Conservation (phyloP, 2,113 vertebrate genomes). For the Dendropsophus ebraccatus region DNA sequence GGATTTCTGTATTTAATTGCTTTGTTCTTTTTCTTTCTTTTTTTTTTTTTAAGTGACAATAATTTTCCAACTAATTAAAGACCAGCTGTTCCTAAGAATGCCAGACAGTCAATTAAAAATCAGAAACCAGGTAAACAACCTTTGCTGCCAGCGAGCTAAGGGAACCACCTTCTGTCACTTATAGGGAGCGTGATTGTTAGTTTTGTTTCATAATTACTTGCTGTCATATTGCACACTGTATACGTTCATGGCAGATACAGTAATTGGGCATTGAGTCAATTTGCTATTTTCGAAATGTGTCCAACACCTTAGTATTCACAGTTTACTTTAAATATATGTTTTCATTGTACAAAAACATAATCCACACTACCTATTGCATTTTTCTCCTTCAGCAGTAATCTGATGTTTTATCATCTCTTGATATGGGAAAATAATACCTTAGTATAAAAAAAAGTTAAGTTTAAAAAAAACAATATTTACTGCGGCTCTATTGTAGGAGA, state of each 20-base stretch:
- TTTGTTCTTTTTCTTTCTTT: conserved; percentile 74
- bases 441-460: not conserved
- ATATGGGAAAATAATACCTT: not conserved
- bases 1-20: conserved; percentile 77
- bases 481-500: too few species aligned
- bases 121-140: conserved; percentile 76
- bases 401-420: not conserved
- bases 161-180: conserved; percentile 77
- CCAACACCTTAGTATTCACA: not conserved
- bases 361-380: not conserved
- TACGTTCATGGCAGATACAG: conserved; percentile 11
- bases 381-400: not conserved
- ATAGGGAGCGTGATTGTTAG: conserved; percentile 65
- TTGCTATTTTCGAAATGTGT: conserved; percentile 28
- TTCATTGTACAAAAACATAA: not conserved
- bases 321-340: not conserved
- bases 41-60: conserved; percentile 72
- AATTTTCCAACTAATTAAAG: conserved; percentile 85
- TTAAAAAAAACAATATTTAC: not conserved
- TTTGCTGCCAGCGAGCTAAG: conserved; percentile 73
- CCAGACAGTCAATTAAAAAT: conserved; percentile 76
- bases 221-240: conserved; percentile 61
- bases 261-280: conserved; percentile 31
- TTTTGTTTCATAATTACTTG: conserved; percentile 68
- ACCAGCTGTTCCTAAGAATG: conserved; percentile 79